These are phyloP conservation scores for Himalopsyche anomala DNA, from an alignment of 2,888 invertebrate genomes.

Conservation along the genomic window DNA sequence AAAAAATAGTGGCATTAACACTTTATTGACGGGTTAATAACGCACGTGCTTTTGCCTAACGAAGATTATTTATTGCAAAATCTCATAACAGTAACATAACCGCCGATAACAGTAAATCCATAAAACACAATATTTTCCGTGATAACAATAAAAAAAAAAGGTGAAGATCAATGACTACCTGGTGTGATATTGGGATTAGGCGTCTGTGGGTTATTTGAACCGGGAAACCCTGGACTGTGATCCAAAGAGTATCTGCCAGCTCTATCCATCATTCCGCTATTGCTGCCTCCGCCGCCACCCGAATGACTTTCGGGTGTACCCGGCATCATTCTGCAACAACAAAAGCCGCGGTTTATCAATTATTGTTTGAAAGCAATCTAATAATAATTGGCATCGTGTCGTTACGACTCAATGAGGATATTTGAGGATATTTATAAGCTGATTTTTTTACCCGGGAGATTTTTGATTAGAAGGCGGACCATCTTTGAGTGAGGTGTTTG, in stretches of 20 bases:
- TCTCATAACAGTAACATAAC: too few relatives aligned
- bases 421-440: not conserved
- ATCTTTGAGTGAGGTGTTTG: constrained; percentile 92
- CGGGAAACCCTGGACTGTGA: constrained; percentile 74
- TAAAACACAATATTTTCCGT: too few relatives aligned
- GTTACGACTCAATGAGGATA: not conserved
- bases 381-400: not conserved
- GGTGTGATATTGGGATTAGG: constrained; percentile 73
- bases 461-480: constrained; percentile 81
- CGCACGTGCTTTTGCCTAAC: too few relatives aligned
- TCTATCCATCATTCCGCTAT: constrained; percentile 69
- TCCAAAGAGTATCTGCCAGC: constrained; percentile 75
- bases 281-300: constrained; percentile 48
- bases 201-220: constrained; percentile 74
- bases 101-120: too few relatives aligned
- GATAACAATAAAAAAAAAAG: not conserved
- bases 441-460: constrained; percentile 83
- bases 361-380: not conserved
- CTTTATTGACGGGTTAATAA: too few relatives aligned
- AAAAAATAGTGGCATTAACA: too few relatives aligned
- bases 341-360: constrained; percentile 3
- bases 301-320: constrained; percentile 75
- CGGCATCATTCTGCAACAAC: constrained; percentile 73
- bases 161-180: constrained; percentile 66
- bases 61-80: too few relatives aligned